Evolutionary conservation across 92 coral and sea anemone species (phyloP).

Genomic region (Isaurus tuberculatus): DNA sequence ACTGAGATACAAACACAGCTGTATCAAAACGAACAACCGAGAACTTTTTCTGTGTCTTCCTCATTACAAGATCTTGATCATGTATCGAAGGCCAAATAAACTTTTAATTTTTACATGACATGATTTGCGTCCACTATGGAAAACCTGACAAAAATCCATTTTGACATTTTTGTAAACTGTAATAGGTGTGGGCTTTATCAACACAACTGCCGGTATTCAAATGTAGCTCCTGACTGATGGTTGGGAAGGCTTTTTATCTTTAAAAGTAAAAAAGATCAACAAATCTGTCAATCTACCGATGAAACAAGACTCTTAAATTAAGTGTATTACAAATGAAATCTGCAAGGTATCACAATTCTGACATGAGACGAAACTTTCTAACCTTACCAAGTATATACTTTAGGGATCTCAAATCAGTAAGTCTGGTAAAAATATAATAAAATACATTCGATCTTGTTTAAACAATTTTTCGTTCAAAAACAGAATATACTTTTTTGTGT

Average conservation of each 20-base stretch:
- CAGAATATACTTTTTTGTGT: too few relatives aligned
- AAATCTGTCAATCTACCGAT: not conserved
- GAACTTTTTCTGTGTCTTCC: too few relatives aligned
- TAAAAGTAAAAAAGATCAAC: not conserved
- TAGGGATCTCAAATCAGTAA: not conserved
- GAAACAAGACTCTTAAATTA: not conserved
- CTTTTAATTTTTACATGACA: too few relatives aligned
- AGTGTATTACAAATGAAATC: slow-evolving; percentile 6
- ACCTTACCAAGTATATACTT: not conserved
- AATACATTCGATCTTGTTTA: not conserved
- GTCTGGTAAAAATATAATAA: not conserved
- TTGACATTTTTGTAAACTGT: too few relatives aligned
- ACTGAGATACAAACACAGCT: too few relatives aligned
- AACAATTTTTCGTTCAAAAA: not conserved
- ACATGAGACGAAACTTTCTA: not conserved
- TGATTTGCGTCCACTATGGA: too few relatives aligned
- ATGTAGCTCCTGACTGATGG: not conserved
- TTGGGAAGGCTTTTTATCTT: not conserved
- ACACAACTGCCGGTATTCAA: not conserved
- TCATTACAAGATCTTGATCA: too few relatives aligned
- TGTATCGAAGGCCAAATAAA: too few relatives aligned
- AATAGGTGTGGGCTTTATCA: too few relatives aligned
- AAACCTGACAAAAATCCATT: too few relatives aligned
- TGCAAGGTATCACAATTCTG: too few relatives aligned
- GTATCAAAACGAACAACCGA: too few relatives aligned